Percentiles rank a stretch among this genome's conserved stretches.
These are phyloP conservation scores for Percopsis omiscomaycus DNA, from an alignment of 2,797 vertebrate species.

Conservation along the genomic window DNA sequence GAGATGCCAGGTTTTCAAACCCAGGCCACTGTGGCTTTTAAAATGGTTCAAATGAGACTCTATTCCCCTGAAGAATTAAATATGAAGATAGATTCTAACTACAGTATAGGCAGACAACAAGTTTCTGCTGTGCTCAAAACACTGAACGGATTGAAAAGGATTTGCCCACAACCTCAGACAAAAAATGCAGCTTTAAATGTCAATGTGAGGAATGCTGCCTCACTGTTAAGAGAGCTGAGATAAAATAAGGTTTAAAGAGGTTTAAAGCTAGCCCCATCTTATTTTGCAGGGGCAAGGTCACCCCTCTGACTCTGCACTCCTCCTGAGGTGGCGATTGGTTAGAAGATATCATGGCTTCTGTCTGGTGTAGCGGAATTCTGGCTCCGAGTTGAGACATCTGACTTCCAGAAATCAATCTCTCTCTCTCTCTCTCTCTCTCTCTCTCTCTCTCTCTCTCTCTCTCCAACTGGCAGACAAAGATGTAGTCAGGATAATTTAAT, in stretches of 20 bases:
- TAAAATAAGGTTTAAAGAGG: slow-evolving; percentile 16
- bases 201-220: not conserved
- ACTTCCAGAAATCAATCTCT: slow-evolving; percentile 68
- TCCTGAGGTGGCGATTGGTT: slow-evolving; percentile 32
- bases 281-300: slow-evolving; percentile 21
- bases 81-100: slow-evolving; percentile 18
- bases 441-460: not conserved
- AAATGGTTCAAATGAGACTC: slow-evolving; percentile 33
- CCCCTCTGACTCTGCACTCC: slow-evolving; percentile 10
- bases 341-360: slow-evolving; percentile 41
- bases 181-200: not conserved
- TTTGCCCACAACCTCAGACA: not conserved
- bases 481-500: too few species aligned
- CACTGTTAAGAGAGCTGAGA: not conserved
- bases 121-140: slow-evolving; percentile 16
- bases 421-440: not conserved
- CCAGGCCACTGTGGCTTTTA: slow-evolving; percentile 56
- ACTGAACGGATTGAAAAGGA: slow-evolving; percentile 3
- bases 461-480: too few species aligned
- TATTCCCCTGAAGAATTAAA: slow-evolving; percentile 49
- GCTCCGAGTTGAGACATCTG: slow-evolving; percentile 61
- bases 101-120: slow-evolving; percentile 13
- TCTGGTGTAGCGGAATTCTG: slow-evolving; percentile 35
- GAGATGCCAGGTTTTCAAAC: slow-evolving; percentile 39
- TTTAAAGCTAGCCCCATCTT: slow-evolving; percentile 32